These are phyloP conservation scores for Antheraea yamamai DNA, from an alignment of 2,888 invertebrate genomes.

Conservation along the genomic window DNA sequence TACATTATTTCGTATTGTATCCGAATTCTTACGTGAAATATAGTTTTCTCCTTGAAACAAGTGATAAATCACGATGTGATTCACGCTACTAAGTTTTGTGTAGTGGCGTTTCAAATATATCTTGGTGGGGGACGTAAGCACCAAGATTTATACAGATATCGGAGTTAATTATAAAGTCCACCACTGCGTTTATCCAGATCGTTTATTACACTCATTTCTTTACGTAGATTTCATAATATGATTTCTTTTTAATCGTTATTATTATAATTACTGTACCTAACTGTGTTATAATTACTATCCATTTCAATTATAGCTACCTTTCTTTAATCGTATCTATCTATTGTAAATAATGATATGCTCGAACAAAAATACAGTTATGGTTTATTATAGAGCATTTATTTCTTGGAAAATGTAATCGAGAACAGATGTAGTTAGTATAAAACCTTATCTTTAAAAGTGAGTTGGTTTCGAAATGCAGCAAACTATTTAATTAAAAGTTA, in stretches of 20 bases:
- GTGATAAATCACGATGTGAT: constrained; percentile 36
- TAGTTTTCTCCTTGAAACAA: constrained; percentile 29
- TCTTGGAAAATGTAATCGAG: neutral
- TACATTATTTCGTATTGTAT: constrained; percentile 23
- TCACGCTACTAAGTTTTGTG: constrained; percentile 32
- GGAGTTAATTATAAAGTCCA: constrained; percentile 50
- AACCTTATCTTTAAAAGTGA: neutral
- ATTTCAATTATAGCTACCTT: neutral
- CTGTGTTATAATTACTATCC: neutral
- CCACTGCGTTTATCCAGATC: constrained; percentile 48
- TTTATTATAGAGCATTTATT: neutral
- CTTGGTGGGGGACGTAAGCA: constrained; percentile 39
- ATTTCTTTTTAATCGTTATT: constrained; percentile 49
- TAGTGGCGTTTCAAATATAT: constrained; percentile 36
- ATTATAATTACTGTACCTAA: neutral
- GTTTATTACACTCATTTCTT: constrained; percentile 42
- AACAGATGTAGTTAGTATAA: neutral
- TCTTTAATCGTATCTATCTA: neutral
- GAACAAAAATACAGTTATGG: neutral
- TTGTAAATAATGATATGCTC: neutral
- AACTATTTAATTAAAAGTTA: neutral
- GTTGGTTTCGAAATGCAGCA: neutral
- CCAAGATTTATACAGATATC: constrained; percentile 52
- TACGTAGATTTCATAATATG: constrained; percentile 46
- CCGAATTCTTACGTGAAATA: constrained; percentile 29